A percentile compares a stretch with the other conserved stretches of the same genome.
Evolutionary conservation across 2,888 invertebrate species (phyloP).

Genomic region (Gastracanthus pulcherrimus): DNA sequence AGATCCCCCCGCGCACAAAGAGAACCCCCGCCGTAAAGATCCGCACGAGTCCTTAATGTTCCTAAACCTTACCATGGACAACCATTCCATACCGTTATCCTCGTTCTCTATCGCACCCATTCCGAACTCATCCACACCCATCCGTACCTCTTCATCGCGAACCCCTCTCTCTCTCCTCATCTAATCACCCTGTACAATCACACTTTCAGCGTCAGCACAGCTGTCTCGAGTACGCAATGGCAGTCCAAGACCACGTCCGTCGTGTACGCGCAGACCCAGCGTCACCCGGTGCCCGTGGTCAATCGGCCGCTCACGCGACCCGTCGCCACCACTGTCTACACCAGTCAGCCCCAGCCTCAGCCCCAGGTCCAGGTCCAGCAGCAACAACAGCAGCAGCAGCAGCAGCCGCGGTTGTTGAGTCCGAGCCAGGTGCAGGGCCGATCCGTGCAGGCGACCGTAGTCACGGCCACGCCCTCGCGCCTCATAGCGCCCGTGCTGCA

Average conservation of each 20-base stretch:
- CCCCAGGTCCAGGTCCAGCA: constrained; percentile 7
- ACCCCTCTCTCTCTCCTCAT: too few relatives aligned
- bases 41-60: too few relatives aligned
- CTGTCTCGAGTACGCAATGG: constrained; percentile 72
- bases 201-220: constrained; percentile 68
- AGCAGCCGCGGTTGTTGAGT: constrained; percentile 70
- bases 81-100: too few relatives aligned
- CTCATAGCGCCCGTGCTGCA: constrained; percentile 73
- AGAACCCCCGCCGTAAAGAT: too few relatives aligned
- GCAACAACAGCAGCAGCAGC: constrained; percentile 64
- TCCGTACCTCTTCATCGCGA: too few relatives aligned
- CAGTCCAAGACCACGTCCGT: constrained; percentile 72
- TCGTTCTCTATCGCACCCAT: too few relatives aligned
- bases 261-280: constrained; percentile 73
- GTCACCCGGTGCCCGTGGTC: constrained; percentile 71
- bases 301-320: constrained; percentile 70
- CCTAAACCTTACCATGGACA: too few relatives aligned
- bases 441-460: constrained; percentile 73
- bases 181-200: too few relatives aligned
- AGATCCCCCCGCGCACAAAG: too few relatives aligned
- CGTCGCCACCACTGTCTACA: constrained; percentile 66
- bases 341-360: constrained; percentile 56
- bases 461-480: constrained; percentile 71
- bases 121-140: too few relatives aligned
- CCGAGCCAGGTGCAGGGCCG: constrained; percentile 67